Percentiles rank a stretch among this genome's conserved stretches.
Conservation (phyloP, 2,888 invertebrate species). For the Halictus ligatus region DNA sequence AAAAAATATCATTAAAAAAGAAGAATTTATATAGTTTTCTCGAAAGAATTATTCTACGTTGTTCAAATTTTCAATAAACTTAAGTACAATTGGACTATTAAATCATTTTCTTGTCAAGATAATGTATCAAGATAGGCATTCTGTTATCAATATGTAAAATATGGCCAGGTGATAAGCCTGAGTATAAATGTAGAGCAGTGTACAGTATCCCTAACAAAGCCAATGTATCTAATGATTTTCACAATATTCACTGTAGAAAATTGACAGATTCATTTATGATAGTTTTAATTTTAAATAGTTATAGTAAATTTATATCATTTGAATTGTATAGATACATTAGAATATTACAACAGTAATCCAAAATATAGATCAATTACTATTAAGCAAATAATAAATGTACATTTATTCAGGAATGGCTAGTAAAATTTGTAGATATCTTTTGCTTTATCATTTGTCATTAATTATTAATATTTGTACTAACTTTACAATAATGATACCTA, state of each 20-base stretch:
- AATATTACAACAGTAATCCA: slow-evolving; percentile 40
- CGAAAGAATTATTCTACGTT: background rate
- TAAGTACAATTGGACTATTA: slow-evolving; percentile 3
- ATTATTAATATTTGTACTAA: slow-evolving; percentile 20
- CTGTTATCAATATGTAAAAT: slow-evolving; percentile 32
- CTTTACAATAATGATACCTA: slow-evolving; percentile 17
- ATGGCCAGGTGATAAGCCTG: slow-evolving; percentile 63
- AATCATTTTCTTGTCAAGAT: slow-evolving; percentile 9
- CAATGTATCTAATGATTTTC: slow-evolving; percentile 66
- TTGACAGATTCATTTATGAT: slow-evolving; percentile 27
- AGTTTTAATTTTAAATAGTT: slow-evolving; percentile 36
- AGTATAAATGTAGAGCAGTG: slow-evolving; percentile 44
- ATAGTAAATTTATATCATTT: slow-evolving; percentile 31
- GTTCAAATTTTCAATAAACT: slow-evolving; percentile 15
- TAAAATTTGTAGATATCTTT: slow-evolving; percentile 29
- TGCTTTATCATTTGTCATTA: slow-evolving; percentile 10
- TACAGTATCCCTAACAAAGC: slow-evolving; percentile 46
- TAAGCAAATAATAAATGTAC: slow-evolving; percentile 47
- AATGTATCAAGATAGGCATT: slow-evolving; percentile 8
- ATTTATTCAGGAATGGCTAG: slow-evolving; percentile 57
- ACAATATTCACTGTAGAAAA: slow-evolving; percentile 36
- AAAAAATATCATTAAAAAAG: slow-evolving; percentile 12
- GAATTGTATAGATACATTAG: slow-evolving; percentile 66
- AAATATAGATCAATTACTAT: slow-evolving; percentile 40
- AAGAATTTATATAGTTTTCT: background rate